Percentiles rank a stretch among this genome's conserved stretches.
Conservation (phyloP, 2,797 vertebrate species). For the Schizopygopsis malacanthus region DNA sequence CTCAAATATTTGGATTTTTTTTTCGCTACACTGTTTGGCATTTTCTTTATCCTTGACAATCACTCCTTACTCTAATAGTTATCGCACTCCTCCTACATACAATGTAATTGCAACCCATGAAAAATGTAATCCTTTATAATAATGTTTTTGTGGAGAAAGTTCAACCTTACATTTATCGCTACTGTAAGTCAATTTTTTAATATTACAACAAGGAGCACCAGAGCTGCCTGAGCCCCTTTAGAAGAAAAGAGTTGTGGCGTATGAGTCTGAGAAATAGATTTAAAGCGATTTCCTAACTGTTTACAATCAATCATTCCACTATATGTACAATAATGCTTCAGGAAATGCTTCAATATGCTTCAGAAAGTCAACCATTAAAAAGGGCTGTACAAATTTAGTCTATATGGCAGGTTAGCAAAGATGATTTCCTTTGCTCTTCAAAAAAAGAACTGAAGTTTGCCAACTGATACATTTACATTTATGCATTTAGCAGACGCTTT, state of each 20-base stretch:
- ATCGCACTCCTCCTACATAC: background rate
- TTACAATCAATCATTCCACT: background rate
- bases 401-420: background rate
- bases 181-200: background rate
- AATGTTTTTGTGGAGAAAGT: background rate
- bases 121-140: background rate
- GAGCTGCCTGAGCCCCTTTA: background rate
- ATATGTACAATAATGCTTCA: background rate
- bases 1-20: background rate
- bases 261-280: background rate
- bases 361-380: background rate
- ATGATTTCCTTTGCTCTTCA: background rate
- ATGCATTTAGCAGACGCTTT: too few species aligned
- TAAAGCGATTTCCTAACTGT: background rate
- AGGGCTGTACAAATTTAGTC: background rate
- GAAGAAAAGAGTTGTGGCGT: background rate
- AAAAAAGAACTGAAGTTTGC: background rate
- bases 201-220: background rate
- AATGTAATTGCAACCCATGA: background rate
- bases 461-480: too few species aligned
- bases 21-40: background rate
- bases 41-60: background rate
- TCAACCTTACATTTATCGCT: background rate
- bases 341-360: background rate
- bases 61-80: background rate